These are phyloP conservation scores for Dasysyrphus albostriatus DNA, from an alignment of 2,888 invertebrate genomes.

Conservation along the genomic window DNA sequence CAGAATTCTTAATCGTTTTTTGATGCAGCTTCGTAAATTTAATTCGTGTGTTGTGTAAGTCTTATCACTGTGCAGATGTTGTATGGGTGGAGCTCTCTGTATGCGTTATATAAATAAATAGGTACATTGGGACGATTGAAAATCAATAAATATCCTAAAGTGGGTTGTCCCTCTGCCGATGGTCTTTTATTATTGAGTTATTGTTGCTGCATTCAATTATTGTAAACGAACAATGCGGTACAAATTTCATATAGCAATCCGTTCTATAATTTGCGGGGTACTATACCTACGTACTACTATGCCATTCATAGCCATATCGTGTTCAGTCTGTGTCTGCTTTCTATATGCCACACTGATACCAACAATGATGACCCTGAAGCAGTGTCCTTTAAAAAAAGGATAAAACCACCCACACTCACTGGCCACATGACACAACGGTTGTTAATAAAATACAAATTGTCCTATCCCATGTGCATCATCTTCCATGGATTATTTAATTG, in stretches of 20 bases:
- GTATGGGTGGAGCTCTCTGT: too few relatives aligned
- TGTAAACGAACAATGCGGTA: constrained; percentile 33
- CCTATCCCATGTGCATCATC: constrained; percentile 37
- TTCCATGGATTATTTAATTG: constrained; percentile 41
- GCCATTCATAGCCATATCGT: constrained; percentile 11
- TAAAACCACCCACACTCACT: constrained; percentile 24
- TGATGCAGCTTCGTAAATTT: constrained; percentile 42
- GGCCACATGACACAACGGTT: constrained; percentile 9
- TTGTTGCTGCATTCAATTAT: constrained; percentile 40
- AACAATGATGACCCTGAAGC: background rate
- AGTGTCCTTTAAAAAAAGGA: constrained; percentile 8
- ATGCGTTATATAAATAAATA: background rate
- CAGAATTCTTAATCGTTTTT: constrained; percentile 44
- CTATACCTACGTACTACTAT: too few relatives aligned
- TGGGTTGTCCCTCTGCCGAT: background rate
- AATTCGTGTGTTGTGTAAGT: constrained; percentile 2
- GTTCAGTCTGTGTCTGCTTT: background rate
- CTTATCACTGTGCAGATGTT: constrained; percentile 23
- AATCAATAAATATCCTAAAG: constrained; percentile 23
- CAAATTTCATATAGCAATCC: constrained; percentile 16
- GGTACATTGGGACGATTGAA: background rate
- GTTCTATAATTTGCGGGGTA: constrained; percentile 7
- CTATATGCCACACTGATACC: background rate
- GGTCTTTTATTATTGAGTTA: constrained; percentile 41
- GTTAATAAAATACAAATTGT: constrained; percentile 36